Base-by-base conservation (phyloP, 2,113 vertebrate genomes). In the Aplodontia rufa region DNA sequence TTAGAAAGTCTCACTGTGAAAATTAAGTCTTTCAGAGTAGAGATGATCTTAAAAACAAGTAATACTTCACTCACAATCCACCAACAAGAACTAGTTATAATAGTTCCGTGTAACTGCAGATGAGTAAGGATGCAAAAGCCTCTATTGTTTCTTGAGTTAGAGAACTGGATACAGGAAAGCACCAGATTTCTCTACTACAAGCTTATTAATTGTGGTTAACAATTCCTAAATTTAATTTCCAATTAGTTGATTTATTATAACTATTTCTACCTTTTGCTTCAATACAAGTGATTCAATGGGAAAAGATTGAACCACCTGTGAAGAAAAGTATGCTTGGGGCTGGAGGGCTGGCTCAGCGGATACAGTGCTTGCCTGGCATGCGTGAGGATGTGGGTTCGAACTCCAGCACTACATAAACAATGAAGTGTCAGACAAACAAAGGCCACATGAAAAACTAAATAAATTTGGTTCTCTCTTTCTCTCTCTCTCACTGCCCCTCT, bases 281-380 rank as follows among this genome's bases (percentile, higher is more conserved):
- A 69, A 24, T 82, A 76, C 20, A 76, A n/a, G 28, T 83, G 45
- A 62, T 37, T 93, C 53, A 64, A 40, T 42, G 47, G 40, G 26
- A 82, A 58, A 62, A 66, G 60, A 92, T 42, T 76, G 20, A 55
- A 90, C 45, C 9, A 80, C 47, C 12, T 79, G 6, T 91, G 79
- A 78, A 91, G 58, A 78, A 78, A 90, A 93, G 32, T 55, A 53
- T 55, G 37, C 26, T 95, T 68, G n/a, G n/a, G n/a, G n/a, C n/a
- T n/a, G n/a, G n/a, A n/a, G n/a, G n/a, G n/a, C n/a, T n/a, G n/a
- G n/a, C n/a, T n/a, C n/a, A n/a, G n/a, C n/a, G n/a, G n/a, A n/a
- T n/a, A n/a, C n/a, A n/a, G n/a, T n/a, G n/a, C n/a, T n/a, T n/a
- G n/a, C n/a, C n/a, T n/a, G n/a, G n/a, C n/a, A n/a, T n/a, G n/a